These are phyloP conservation scores for Heliconius hermathena DNA, from an alignment of 1,140 invertebrate species.

Conservation along the genomic window DNA sequence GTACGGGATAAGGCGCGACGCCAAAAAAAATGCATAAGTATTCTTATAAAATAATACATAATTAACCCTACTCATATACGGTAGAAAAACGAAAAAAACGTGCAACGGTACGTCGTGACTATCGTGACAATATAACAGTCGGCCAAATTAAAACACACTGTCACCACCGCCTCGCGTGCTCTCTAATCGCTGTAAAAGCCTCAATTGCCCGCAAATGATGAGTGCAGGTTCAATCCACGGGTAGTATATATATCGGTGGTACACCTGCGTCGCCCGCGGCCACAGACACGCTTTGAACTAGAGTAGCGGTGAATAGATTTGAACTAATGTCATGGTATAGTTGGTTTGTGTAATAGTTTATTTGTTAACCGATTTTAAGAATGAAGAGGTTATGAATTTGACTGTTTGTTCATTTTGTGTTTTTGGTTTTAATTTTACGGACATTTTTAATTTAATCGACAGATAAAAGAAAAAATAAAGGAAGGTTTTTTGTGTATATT, in stretches of 20 bases:
- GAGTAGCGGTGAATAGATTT: background rate
- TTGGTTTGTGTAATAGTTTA: background rate
- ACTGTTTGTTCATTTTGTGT: background rate
- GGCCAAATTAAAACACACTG: conserved; percentile 43
- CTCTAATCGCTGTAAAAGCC: conserved; percentile 65
- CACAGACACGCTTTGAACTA: background rate
- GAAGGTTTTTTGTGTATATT: no score
- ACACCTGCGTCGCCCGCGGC: conserved; percentile 49
- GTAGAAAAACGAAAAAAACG: background rate
- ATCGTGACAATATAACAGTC: conserved; percentile 41
- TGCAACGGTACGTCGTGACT: conserved; percentile 35
- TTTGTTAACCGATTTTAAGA: background rate
- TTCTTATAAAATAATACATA: background rate
- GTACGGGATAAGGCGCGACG: no score
- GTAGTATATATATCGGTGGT: conserved; percentile 6
- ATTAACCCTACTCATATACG: conserved; percentile 1
- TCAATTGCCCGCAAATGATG: conserved; percentile 66
- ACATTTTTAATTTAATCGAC: no score
- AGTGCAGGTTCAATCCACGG: conserved; percentile 54
- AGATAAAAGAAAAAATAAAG: no score
- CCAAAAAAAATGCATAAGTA: background rate
- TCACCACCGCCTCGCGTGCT: conserved; percentile 57
- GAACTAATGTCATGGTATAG: background rate
- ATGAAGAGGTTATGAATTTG: background rate
- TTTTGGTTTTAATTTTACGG: no score